A percentile compares a stretch with the other conserved stretches of the same genome.
Conservation (phyloP, 2,888 invertebrate genomes). For the Zaprionus obscuricornis region DNA sequence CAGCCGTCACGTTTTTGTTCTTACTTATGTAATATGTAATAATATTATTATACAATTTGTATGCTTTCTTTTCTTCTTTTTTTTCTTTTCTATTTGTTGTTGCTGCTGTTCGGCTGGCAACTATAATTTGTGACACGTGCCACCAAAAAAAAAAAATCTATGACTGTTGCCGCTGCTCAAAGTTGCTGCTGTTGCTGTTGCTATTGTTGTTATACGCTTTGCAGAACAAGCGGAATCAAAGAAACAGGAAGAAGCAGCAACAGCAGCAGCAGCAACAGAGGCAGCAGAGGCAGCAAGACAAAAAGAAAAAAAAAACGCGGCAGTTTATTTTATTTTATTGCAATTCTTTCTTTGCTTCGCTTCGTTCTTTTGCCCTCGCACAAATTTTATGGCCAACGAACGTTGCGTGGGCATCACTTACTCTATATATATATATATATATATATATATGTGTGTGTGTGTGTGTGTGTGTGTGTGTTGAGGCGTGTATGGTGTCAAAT, state of each 20-base stretch:
- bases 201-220: slow-evolving; percentile 6
- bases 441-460: slow-evolving; percentile 9
- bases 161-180: too few species aligned
- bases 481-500: slow-evolving; percentile 57
- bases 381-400: slow-evolving; percentile 60
- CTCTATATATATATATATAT: slow-evolving; percentile 10
- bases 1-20: slow-evolving; percentile 58
- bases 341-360: slow-evolving; percentile 37
- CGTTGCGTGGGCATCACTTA: slow-evolving; percentile 24
- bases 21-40: slow-evolving; percentile 52
- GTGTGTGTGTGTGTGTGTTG: slow-evolving; percentile 19
- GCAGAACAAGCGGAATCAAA: background rate
- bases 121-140: slow-evolving; percentile 72
- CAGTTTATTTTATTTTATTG: slow-evolving; percentile 76
- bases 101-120: slow-evolving; percentile 33
- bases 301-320: slow-evolving; percentile 42
- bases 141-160: slow-evolving; percentile 54
- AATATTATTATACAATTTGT: slow-evolving; percentile 73
- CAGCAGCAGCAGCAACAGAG: background rate
- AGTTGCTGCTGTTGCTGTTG: slow-evolving; percentile 6
- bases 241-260: too few species aligned
- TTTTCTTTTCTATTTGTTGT: slow-evolving; percentile 16
- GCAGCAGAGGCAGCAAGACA: slow-evolving; percentile 14
- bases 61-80: slow-evolving; percentile 33
- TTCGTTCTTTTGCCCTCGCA: slow-evolving; percentile 34